phyloP scores from a whole-genome alignment of 2,113 vertebrate genomes.

The Oncorhynchus mykiss region DNA sequence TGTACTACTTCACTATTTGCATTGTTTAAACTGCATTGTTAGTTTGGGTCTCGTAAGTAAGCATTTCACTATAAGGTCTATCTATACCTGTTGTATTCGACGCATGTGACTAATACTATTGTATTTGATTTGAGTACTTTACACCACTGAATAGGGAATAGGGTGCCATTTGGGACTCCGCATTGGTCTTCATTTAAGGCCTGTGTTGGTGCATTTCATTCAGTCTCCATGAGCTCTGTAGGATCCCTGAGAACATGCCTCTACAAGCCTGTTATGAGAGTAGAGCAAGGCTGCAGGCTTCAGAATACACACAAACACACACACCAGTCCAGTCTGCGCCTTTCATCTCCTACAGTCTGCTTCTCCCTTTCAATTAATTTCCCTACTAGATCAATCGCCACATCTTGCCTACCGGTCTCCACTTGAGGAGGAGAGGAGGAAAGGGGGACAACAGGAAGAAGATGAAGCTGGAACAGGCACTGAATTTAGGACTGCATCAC shows the following conservation, averaged over 20 bases:
- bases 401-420: constrained; percentile 51
- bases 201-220: not conserved
- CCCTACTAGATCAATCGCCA: constrained; percentile 42
- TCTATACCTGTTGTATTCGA: too few species aligned
- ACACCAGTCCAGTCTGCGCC: constrained; percentile 45
- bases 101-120: too few species aligned
- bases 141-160: too few species aligned
- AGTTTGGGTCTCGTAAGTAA: too few species aligned
- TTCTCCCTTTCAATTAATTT: constrained; percentile 52
- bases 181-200: not conserved
- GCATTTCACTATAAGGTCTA: too few species aligned
- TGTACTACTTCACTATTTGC: too few species aligned
- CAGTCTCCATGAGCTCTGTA: not conserved
- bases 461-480: not conserved
- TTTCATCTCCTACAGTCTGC: constrained; percentile 68
- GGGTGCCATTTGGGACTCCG: too few species aligned
- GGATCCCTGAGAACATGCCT: constrained; percentile 46
- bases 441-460: constrained; percentile 23
- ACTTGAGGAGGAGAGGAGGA: constrained; percentile 40
- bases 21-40: too few species aligned
- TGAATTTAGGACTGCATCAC: too few species aligned
- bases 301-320: constrained; percentile 22
- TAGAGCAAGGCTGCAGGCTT: constrained; percentile 44
- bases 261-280: constrained; percentile 48
- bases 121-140: too few species aligned